Evolutionary conservation across 2,797 vertebrate species (phyloP), one percentile per base, ranked within the genome.

Genomic region (Hephaestus fuliginosus): DNA sequence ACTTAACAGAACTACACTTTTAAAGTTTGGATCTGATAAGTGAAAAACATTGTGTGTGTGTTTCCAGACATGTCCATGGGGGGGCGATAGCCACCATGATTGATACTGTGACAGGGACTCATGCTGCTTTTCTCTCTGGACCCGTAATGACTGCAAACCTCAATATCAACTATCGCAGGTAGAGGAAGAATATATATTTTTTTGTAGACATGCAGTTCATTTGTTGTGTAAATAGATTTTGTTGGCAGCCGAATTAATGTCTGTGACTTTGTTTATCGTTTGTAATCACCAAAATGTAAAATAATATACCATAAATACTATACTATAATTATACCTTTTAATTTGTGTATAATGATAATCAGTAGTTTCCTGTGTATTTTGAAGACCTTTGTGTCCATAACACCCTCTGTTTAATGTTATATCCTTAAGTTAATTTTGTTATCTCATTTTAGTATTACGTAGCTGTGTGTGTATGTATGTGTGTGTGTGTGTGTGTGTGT

Each of bases 11-110:
- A 41, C 3, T 48, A 1, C 2, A 11, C 44, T 51, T 65, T 69
- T 12, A 57, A 63, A 46, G 6, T 30, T 39, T 64, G 3, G 6
- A 52, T 62, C 65, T 63, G 57, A 9, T 58, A 30, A 81, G 7
- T 76, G 25, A 80, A 5, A 51, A 13, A 70, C 5, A 48, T 66
- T 83, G 10, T 85, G 12, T 85, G 12, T 89, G 77, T 82, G 25
- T 65, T 90, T 89, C 69, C 88, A 96, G 96, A 58, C 86, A 91
- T 86, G 95, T 96, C 87, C 96, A 97, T 0, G 96, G 96, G 36
- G 96, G 96, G 73, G 96, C 96, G 22, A 96, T 94, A 70, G 96
- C 96, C 76, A 95, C 96, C 22, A 95, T 97, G 64, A 94, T 97
- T 46, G 96, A 97, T 58, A 85, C 87, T 3, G 86, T 94, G 2